A percentile compares a stretch with the other conserved stretches of the same genome.
These are phyloP conservation scores for Tromatobia lineatoria DNA, from an alignment of 2,888 invertebrate species.

Conservation along the genomic window DNA sequence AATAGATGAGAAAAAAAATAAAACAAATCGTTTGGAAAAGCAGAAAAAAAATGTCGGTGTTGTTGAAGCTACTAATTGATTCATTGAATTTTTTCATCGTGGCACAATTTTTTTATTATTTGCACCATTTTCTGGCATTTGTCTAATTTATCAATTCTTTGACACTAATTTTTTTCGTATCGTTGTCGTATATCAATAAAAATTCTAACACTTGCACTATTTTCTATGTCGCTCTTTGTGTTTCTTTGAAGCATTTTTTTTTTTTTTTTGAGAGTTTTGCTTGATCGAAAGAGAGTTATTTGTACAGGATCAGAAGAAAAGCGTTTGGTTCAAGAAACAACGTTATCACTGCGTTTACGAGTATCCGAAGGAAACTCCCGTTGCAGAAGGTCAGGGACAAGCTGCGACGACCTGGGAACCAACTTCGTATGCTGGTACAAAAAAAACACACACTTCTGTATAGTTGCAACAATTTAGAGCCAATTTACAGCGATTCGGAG, in stretches of 20 bases:
- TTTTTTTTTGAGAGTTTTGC: slow-evolving; percentile 20
- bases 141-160: background rate
- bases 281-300: slow-evolving; percentile 49
- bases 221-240: background rate
- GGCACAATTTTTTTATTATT: background rate
- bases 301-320: slow-evolving; percentile 88
- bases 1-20: background rate
- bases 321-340: slow-evolving; percentile 93
- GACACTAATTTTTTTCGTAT: background rate
- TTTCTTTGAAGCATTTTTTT: slow-evolving; percentile 11
- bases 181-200: background rate
- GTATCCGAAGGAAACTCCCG: slow-evolving; percentile 91
- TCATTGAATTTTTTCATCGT: background rate
- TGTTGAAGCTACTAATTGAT: background rate
- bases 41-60: slow-evolving; percentile 9
- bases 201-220: slow-evolving; percentile 11
- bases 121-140: background rate
- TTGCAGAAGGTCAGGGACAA: slow-evolving; percentile 80
- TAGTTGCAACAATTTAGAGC: background rate
- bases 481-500: no score
- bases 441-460: background rate
- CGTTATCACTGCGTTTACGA: slow-evolving; percentile 94
- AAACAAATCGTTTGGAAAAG: slow-evolving; percentile 17
- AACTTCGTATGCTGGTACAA: slow-evolving; percentile 81
- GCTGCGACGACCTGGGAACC: slow-evolving; percentile 76